Conservation (phyloP, 1,140 invertebrate genomes). For the Monomorium pharaonis region DNA sequence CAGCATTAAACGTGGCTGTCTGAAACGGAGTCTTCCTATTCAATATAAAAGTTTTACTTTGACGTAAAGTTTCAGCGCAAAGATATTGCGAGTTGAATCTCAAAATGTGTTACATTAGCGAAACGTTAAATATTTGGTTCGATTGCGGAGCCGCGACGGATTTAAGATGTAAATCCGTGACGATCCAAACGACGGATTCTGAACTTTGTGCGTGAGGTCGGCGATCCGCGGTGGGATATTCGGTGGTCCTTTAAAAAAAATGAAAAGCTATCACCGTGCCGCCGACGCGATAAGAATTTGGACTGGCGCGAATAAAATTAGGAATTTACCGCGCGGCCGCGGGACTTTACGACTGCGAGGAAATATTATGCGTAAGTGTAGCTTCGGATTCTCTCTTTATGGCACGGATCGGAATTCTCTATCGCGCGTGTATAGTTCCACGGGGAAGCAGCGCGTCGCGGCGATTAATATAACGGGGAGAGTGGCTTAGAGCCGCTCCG, state of each 20-base stretch:
- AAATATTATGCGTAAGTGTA: slow-evolving; percentile 56
- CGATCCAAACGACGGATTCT: neutral
- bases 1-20: neutral
- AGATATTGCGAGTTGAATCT: neutral
- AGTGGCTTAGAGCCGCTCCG: neutral
- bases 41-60: neutral
- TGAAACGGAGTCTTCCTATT: neutral
- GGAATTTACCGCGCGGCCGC: slow-evolving; percentile 39
- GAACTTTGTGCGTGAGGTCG: neutral
- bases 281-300: slow-evolving; percentile 49
- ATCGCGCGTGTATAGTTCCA: slow-evolving; percentile 13
- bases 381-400: slow-evolving; percentile 54
- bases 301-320: slow-evolving; percentile 29
- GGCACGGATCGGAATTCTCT: slow-evolving; percentile 49
- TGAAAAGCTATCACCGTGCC: slow-evolving; percentile 45
- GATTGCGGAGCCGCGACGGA: neutral
- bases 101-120: neutral
- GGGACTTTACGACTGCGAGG: slow-evolving; percentile 48
- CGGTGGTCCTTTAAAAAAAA: slow-evolving; percentile 27
- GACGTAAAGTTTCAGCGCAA: too few species aligned
- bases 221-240: slow-evolving; percentile 49
- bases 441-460: slow-evolving; percentile 28
- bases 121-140: neutral
- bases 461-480: slow-evolving; percentile 49
- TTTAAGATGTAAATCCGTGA: neutral